These are phyloP conservation scores for Enteromius mattozi DNA, from an alignment of 2,797 vertebrate genomes.

Conservation along the genomic window DNA sequence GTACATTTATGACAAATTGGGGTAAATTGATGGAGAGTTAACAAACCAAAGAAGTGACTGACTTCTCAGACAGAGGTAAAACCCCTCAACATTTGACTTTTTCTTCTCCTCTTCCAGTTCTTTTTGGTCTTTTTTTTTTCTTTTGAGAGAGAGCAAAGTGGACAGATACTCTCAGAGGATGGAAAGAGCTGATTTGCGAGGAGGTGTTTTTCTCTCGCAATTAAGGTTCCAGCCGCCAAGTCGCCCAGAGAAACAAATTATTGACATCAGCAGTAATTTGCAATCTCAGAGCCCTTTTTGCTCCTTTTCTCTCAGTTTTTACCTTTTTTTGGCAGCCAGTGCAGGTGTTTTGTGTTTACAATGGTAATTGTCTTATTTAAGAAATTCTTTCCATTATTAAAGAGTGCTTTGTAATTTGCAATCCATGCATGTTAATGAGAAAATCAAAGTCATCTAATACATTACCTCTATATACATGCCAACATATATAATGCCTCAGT, in stretches of 20 bases:
- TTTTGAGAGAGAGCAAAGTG: conserved; percentile 45
- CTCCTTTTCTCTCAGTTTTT: conserved; percentile 27
- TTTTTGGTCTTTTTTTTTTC: conserved; percentile 8
- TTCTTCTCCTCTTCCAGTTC: conserved; percentile 2
- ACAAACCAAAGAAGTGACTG: conserved; percentile 38
- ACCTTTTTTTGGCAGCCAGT: conserved; percentile 25
- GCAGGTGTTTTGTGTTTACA: conserved; percentile 41
- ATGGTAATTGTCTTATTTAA: conserved; percentile 19
- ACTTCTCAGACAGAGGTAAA: conserved; percentile 39
- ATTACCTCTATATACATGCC: background rate
- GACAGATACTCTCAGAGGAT: conserved; percentile 39
- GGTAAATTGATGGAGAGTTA: conserved; percentile 39
- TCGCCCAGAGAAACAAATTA: conserved; percentile 46
- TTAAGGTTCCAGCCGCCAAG: conserved; percentile 33
- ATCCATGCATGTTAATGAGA: conserved; percentile 12
- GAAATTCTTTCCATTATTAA: conserved; percentile 16
- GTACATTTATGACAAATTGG: background rate
- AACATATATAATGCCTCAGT: conserved; percentile 15
- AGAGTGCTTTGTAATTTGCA: conserved; percentile 30
- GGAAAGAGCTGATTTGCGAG: conserved; percentile 24
- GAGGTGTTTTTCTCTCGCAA: conserved; percentile 32
- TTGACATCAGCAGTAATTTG: conserved; percentile 40
- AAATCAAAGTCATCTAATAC: background rate
- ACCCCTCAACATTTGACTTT: background rate
- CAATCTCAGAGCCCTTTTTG: conserved; percentile 35